A percentile compares a stretch with the other conserved stretches of the same genome.
Conservation (phyloP, 2,113 vertebrate genomes). For the Formicarius rufipectus region DNA sequence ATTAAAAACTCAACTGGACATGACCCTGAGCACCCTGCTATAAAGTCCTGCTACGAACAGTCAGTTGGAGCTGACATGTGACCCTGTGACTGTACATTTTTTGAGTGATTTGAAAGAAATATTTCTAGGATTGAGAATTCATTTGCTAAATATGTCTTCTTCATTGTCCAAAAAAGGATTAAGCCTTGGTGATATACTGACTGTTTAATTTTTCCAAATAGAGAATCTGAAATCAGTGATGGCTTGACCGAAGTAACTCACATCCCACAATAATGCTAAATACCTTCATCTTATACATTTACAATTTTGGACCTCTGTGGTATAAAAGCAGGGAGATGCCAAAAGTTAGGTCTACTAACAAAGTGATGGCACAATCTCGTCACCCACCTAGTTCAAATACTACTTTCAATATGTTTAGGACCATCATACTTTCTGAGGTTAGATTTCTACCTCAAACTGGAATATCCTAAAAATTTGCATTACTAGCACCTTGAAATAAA, state of each 20-base stretch:
- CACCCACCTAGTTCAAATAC: not conserved
- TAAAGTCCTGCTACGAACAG: not conserved
- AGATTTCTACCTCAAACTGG: not conserved
- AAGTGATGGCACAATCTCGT: not conserved
- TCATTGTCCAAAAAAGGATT: not conserved
- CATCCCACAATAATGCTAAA: not conserved
- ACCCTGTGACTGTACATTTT: not conserved
- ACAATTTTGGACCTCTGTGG: not conserved
- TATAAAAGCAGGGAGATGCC: not conserved
- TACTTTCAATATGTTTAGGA: not conserved
- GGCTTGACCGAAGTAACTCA: not conserved
- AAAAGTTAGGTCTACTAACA: not conserved
- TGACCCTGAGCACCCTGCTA: fast-evolving
- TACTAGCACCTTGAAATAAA: not conserved
- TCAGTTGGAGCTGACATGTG: not conserved
- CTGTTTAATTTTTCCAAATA: not conserved
- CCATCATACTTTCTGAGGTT: not conserved
- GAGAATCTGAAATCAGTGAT: not conserved
- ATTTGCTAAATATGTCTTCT: not conserved
- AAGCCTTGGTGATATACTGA: not conserved
- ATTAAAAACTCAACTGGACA: not conserved
- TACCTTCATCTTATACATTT: not conserved
- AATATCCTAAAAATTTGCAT: not conserved
- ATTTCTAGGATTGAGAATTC: not conserved
- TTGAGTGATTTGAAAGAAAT: not conserved